phyloP scores from a whole-genome alignment of 2,888 invertebrate genomes.

The Tetranychus piercei region DNA sequence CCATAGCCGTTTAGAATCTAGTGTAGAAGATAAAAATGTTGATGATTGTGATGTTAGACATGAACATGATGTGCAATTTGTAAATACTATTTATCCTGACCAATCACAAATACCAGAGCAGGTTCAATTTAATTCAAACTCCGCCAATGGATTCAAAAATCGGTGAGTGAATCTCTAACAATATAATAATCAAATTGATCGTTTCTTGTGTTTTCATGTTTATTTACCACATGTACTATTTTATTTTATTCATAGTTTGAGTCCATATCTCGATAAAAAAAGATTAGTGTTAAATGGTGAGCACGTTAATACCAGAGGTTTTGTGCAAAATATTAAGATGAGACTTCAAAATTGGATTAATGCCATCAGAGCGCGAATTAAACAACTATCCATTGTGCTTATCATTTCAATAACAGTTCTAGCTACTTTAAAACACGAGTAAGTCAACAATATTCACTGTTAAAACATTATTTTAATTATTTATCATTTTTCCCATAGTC shows the following conservation, averaged over 20 bases:
- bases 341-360: background rate
- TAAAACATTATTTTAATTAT: background rate
- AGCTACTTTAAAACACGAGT: slow-evolving; percentile 7
- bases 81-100: background rate
- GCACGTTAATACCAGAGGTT: background rate
- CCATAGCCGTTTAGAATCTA: background rate
- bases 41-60: background rate
- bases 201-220: background rate
- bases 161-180: background rate
- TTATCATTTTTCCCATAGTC: slow-evolving; percentile 31
- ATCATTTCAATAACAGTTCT: slow-evolving; percentile 4
- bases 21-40: background rate
- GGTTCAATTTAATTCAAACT: background rate
- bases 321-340: background rate
- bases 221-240: background rate
- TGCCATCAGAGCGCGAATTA: background rate
- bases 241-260: background rate
- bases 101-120: background rate
- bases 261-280: background rate
- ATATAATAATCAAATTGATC: background rate
- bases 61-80: background rate
- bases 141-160: background rate
- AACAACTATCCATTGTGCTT: background rate
- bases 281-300: background rate
- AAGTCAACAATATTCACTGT: background rate